Evolutionary conservation across 1,140 invertebrate genomes (phyloP).

Genomic region (Heterodera carotae): DNA sequence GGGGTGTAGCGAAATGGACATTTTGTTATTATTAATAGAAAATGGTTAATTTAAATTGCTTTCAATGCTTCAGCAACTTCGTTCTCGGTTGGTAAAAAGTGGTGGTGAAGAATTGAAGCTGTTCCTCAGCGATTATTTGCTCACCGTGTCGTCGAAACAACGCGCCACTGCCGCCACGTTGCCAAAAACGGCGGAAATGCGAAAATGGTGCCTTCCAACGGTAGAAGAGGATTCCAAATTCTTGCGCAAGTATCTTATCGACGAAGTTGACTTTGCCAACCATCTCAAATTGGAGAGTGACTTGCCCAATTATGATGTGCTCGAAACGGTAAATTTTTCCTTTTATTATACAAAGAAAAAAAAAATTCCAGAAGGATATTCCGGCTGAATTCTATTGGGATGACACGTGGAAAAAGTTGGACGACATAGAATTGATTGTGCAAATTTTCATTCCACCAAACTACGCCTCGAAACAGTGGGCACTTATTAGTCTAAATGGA

Average conservation of each 20-base stretch:
- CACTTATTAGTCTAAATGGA: slow-evolving; percentile 11
- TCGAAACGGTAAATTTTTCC: slow-evolving; percentile 53
- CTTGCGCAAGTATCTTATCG: slow-evolving; percentile 41
- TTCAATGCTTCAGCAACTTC: slow-evolving; percentile 43
- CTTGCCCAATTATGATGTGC: slow-evolving; percentile 38
- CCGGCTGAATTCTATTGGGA: slow-evolving; percentile 56
- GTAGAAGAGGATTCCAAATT: slow-evolving; percentile 39
- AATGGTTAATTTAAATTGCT: neutral
- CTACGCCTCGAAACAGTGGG: slow-evolving; percentile 18
- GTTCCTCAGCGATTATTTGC: slow-evolving; percentile 43
- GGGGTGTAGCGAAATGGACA: neutral
- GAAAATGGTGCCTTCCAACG: slow-evolving; percentile 40
- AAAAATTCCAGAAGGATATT: slow-evolving; percentile 52
- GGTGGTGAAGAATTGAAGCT: slow-evolving; percentile 49
- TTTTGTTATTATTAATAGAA: too few relatives aligned
- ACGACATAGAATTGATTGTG: slow-evolving; percentile 42
- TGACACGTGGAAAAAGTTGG: slow-evolving; percentile 45
- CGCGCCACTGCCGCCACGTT: slow-evolving; percentile 30
- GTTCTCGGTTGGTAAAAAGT: slow-evolving; percentile 44
- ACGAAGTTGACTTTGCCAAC: slow-evolving; percentile 50
- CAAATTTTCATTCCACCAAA: slow-evolving; percentile 7
- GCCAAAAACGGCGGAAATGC: slow-evolving; percentile 34
- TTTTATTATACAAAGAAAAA: too few relatives aligned
- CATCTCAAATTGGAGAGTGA: slow-evolving; percentile 40
- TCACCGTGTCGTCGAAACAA: slow-evolving; percentile 35